Base-by-base conservation (phyloP, 92 coral and sea anemone species). In the Zoanthus gigantus region DNA sequence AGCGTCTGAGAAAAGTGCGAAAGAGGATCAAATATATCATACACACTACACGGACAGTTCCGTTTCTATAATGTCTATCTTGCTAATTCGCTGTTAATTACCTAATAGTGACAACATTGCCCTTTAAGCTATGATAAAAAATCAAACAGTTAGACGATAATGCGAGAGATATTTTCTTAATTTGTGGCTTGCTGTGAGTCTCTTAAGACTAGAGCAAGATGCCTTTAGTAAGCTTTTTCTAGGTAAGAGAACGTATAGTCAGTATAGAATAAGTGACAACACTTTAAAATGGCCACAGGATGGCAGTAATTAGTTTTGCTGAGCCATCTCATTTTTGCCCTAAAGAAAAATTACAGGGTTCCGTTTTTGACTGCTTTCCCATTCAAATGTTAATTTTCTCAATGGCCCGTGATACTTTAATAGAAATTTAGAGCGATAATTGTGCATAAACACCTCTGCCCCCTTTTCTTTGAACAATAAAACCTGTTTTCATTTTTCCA, bases 361-460 rank as follows among this genome's bases (percentile, higher is more conserved):
- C 85, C 85, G n/a, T 11, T 67, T 66, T 81, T 71, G 71, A 46
- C 85, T 46, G 60, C 74, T 46, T 46, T 4, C 60, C 75, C 7
- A 81, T 81, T 81, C 75, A 81, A 60, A 81, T 81, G 85, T 28
- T 66, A 81, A 81, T 81, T 65, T 23, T 5, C 44, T 63, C 85
- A 81, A 66, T 81, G 58, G 75, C 15, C 85, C 85, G 46, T 63
- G 71, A 53, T 66, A 88, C 87, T 74, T 93, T 78, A 76, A 95
- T 87, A 87, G 91, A 84, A 72, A 89, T 46, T 81, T 68, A 42
- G 17, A 69, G 94, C 89, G 98, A 89, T 89, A 93, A 95, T 95
- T 91, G 88, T 23, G 91, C 87, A 91, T 93, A 93, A 93, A 95
- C 93, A 95, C 90, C 87, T 94, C 72, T 54, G 87, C 96, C 95